phyloP scores from a whole-genome alignment of 1,140 invertebrate genomes.

The Portunus trituberculatus region DNA sequence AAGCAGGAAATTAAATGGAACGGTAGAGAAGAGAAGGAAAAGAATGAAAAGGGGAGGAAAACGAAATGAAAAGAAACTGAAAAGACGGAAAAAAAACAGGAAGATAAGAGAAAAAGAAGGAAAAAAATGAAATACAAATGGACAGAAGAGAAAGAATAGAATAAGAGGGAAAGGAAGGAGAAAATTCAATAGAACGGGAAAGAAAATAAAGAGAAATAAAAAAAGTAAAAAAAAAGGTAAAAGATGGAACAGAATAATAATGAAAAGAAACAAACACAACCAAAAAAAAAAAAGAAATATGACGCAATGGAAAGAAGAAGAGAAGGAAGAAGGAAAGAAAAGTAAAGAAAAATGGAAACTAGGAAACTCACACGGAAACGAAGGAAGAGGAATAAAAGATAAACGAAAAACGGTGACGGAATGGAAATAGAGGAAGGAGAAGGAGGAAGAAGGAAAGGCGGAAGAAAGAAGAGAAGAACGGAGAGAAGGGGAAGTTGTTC shows the following conservation, averaged over 20 bases:
- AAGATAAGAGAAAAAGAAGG: too few relatives aligned
- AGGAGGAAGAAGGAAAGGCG: background rate
- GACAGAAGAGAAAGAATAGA: too few relatives aligned
- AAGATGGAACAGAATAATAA: background rate
- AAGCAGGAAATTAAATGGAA: too few relatives aligned
- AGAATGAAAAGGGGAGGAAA: background rate
- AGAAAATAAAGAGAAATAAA: background rate
- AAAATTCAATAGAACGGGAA: background rate
- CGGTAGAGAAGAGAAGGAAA: too few relatives aligned
- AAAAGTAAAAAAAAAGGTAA: background rate
- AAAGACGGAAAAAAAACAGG: too few relatives aligned
- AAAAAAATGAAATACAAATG: too few relatives aligned
- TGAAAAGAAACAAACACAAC: background rate
- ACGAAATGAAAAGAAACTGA: background rate
- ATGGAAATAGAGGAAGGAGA: background rate
- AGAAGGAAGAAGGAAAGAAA: slow-evolving; percentile 9
- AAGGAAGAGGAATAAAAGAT: background rate
- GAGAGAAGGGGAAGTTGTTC: background rate
- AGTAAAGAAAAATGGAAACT: background rate
- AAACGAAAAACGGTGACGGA: background rate
- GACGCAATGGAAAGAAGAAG: background rate
- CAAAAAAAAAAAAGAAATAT: too few relatives aligned
- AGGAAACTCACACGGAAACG: too few relatives aligned
- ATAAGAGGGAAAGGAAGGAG: too few relatives aligned
- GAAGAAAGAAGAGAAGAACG: background rate